phyloP scores from a whole-genome alignment of 2,888 invertebrate genomes.

The Linnaemya tessellans region DNA sequence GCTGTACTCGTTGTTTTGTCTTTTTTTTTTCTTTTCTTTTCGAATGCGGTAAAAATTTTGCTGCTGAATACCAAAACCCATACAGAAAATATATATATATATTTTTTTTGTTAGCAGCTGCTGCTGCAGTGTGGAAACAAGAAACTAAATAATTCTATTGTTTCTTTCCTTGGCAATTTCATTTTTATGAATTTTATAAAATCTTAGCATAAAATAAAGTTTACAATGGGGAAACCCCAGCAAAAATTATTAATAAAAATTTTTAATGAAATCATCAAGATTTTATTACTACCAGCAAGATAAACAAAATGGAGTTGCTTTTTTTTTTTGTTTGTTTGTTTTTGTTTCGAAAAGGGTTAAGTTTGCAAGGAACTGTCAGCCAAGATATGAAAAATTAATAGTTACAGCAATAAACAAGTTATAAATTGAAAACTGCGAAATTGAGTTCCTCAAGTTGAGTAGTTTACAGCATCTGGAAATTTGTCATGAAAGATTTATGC shows the following conservation, averaged over 20 bases:
- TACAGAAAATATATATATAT: constrained; percentile 34
- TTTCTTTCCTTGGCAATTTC: constrained; percentile 43
- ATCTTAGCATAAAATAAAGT: constrained; percentile 17
- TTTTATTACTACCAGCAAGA: constrained; percentile 26
- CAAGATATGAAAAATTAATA: no score
- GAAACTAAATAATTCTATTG: constrained; percentile 52
- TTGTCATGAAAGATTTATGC: no score
- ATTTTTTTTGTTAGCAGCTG: neutral
- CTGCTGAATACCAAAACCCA: constrained; percentile 34
- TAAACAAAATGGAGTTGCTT: constrained; percentile 11
- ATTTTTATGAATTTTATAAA: constrained; percentile 51
- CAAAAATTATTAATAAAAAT: constrained; percentile 45
- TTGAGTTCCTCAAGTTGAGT: no score
- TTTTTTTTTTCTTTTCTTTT: neutral
- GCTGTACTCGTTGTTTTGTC: constrained; percentile 5
- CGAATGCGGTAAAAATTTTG: constrained; percentile 53
- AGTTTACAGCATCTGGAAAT: no score
- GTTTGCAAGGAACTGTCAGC: no score
- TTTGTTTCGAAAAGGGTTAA: neutral
- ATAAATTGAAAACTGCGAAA: no score
- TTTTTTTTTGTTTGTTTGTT: no score
- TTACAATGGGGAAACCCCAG: constrained; percentile 11
- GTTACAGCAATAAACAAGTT: no score
- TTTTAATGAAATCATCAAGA: constrained; percentile 54
- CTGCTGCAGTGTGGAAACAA: constrained; percentile 13